Evolutionary conservation across 2,797 vertebrate genomes (phyloP).

Genomic region (Trachops cirrhosus): DNA sequence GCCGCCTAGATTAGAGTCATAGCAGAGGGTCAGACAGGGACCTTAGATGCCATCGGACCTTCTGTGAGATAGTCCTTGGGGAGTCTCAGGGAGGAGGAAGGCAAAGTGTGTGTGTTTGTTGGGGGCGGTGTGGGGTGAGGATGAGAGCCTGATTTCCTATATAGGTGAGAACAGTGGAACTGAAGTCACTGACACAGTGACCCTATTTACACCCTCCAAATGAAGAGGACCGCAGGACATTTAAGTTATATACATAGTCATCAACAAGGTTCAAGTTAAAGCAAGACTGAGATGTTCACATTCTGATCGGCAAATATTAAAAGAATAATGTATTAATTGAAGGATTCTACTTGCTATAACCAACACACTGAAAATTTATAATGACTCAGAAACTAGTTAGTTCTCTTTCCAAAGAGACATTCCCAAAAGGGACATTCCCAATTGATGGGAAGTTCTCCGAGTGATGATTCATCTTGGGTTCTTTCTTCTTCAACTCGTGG

Average conservation of each 20-base stretch:
- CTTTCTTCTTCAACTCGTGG: background rate
- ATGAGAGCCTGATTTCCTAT: background rate
- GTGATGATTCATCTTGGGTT: background rate
- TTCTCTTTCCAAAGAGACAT: background rate
- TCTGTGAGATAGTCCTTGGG: background rate
- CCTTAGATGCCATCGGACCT: background rate
- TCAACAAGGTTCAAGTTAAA: background rate
- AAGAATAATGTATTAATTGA: background rate
- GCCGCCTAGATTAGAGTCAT: background rate
- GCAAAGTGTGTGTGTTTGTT: background rate
- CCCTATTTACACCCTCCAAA: background rate
- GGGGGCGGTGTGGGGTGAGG: background rate
- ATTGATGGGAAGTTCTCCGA: background rate
- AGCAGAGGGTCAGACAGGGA: background rate
- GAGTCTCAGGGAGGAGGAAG: background rate
- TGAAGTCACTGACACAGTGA: background rate
- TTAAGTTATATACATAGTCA: background rate
- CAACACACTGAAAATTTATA: background rate
- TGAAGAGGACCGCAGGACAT: background rate
- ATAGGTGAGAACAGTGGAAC: background rate
- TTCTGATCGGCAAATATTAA: background rate
- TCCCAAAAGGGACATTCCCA: background rate
- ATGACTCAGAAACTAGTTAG: background rate
- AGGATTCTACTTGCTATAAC: background rate
- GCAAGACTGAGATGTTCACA: background rate